Conservation (phyloP, 2,797 vertebrate species). For the Chromis chromis region DNA sequence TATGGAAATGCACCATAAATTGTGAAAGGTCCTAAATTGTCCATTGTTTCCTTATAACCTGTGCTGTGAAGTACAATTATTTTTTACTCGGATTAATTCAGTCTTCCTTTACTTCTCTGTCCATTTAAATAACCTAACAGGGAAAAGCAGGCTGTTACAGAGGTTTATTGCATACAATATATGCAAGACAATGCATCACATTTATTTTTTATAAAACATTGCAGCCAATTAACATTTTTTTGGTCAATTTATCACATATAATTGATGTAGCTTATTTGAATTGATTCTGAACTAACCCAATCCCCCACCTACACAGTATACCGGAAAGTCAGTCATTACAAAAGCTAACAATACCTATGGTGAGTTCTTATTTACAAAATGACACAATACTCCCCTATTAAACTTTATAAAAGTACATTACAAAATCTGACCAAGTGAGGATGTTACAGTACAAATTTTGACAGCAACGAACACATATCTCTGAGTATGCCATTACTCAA, state of each 20-base stretch:
- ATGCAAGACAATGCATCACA: slow-evolving; percentile 14
- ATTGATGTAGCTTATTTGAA: slow-evolving; percentile 25
- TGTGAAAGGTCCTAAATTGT: neutral
- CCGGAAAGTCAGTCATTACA: slow-evolving; percentile 19
- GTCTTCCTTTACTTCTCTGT: neutral
- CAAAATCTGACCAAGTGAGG: slow-evolving; percentile 21
- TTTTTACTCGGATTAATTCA: neutral
- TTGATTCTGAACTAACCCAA: neutral
- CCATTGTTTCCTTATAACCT: neutral
- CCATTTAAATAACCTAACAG: neutral
- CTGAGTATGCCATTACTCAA: slow-evolving; percentile 10
- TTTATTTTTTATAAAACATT: slow-evolving; percentile 32
- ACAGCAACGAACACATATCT: neutral
- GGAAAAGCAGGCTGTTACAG: neutral
- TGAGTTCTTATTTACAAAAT: slow-evolving; percentile 37
- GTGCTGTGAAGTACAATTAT: neutral
- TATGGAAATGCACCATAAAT: neutral
- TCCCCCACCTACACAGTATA: neutral
- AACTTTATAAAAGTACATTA: neutral
- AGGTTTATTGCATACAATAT: slow-evolving; percentile 43
- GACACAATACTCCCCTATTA: neutral
- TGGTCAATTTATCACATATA: neutral
- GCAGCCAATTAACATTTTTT: neutral
- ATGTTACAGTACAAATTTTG: slow-evolving; percentile 7
- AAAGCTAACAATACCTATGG: slow-evolving; percentile 18